phyloP scores from a whole-genome alignment of 1,140 invertebrate genomes.

The Drosophila ficusphila region DNA sequence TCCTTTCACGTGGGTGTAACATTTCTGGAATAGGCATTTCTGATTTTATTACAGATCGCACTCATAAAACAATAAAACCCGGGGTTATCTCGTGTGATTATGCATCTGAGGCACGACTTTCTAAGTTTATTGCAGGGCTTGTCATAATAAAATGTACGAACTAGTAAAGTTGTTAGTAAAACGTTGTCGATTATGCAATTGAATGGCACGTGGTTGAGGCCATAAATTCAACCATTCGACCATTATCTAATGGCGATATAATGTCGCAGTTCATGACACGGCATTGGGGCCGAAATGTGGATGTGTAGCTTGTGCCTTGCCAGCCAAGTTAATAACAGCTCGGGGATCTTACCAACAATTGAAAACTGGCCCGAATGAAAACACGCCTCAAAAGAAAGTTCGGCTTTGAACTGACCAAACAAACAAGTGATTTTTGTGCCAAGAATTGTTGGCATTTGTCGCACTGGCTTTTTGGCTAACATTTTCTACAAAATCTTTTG shows the following conservation, averaged over 20 bases:
- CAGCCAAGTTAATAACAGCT: slow-evolving; percentile 52
- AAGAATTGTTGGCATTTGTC: slow-evolving; percentile 49
- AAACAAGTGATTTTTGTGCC: slow-evolving; percentile 46
- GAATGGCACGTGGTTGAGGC: slow-evolving; percentile 36
- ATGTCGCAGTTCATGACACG: slow-evolving; percentile 70
- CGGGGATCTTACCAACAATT: slow-evolving; percentile 35
- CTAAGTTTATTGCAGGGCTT: slow-evolving; percentile 9
- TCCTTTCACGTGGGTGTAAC: slow-evolving; percentile 25
- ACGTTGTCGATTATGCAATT: slow-evolving; percentile 38
- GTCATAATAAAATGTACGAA: slow-evolving; percentile 36
- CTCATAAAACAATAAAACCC: slow-evolving; percentile 14
- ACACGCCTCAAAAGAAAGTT: slow-evolving; percentile 73
- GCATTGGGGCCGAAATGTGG: slow-evolving; percentile 20
- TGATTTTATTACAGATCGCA: slow-evolving; percentile 14
- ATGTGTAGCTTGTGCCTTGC: background rate
- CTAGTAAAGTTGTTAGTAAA: slow-evolving; percentile 21
- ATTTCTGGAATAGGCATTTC: no score
- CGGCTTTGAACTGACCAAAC: slow-evolving; percentile 25
- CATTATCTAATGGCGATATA: slow-evolving; percentile 68
- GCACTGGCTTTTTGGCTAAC: slow-evolving; percentile 38
- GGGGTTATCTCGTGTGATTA: slow-evolving; percentile 18
- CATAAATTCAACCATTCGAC: slow-evolving; percentile 6
- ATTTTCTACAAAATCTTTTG: slow-evolving; percentile 31
- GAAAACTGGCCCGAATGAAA: slow-evolving; percentile 38
- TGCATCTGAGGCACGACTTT: slow-evolving; percentile 37